Evolutionary conservation across 2,113 vertebrate genomes (phyloP), one percentile per base, ranked within the genome.

Genomic region (Melanerpes formicivorus): DNA sequence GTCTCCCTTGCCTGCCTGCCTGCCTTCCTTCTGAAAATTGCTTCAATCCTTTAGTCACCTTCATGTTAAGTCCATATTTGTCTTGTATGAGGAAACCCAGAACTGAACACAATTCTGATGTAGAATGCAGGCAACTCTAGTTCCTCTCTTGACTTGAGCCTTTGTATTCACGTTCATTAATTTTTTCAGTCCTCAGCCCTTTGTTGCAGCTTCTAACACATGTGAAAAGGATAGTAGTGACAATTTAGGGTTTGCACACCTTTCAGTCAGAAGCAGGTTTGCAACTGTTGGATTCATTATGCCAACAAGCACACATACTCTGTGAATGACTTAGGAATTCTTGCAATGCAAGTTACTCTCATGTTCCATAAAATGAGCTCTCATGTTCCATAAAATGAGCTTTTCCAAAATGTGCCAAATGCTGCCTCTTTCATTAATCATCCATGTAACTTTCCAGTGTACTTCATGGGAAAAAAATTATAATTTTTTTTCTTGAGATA

Each of bases 51-150:
- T 66, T 40, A 50, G 14, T 29, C 52, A 67, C 48, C 52, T 50
- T 60, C 80, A 63, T 1, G 1, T 25, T 23, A 18, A 76, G 18
- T 48, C 44, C 32, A 5, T 5, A 13, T 59, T 74, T 59, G 8
- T 48, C 17, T 11, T 6, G 27, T 37, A 18, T 0, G 1, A 5
- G 4, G 15, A 6, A 70, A 11, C 25, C 29, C n/a, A 73, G 29
- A 83, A 48, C 46, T n/a, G 17, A 17, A 32, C 40, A 32, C 44
- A 54, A 3, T 62, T 90, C 69, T 88, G 78, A 55, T 0, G 2
- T 23, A 83, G 42, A 70, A 65, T 46, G 7, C 26, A 40, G 52
- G 18, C n/a, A 88, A 12, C 37, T 86, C 46, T 27, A 71, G 15
- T 52, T 88, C n/a, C 18, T 71, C 21, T 74, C 56, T 21, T 2